Evolutionary conservation across 2,888 invertebrate species (phyloP), one percentile per base, ranked within the genome.

Genomic region (Lasiommata megera): DNA sequence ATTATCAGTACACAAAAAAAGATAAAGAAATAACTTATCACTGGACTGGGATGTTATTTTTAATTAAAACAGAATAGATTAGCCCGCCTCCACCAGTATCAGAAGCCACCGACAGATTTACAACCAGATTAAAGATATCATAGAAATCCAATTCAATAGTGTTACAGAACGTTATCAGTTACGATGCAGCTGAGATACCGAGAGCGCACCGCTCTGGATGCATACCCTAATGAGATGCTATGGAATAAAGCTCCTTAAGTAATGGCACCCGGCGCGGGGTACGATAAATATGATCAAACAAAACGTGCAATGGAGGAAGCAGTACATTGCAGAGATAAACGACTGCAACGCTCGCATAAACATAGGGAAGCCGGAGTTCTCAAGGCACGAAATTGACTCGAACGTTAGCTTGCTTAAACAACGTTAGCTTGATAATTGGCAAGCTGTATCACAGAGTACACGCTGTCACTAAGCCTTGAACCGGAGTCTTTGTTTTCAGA

Each of bases 271-370:
- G 71, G 71, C 70, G 72, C 71, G 72, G 72, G 70, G 69, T 70
- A 76, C 75, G 77, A 84, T 86, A 88, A 88, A 88, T 84, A 83
- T 84, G 81, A 84, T 82, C 77, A 77, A 82, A 82, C 83, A 80
- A 83, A 87, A 85, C 80, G 77, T 77, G 76, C 75, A 72, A 74
- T 74, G 64, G 74, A 81, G 87, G 87, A 88, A 84, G 86, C 78
- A 78, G 77, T 86, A 82, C 71, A 73, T 85, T 82, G 84, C 76
- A 82, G 80, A 83, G 85, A 86, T 83, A 83, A 81, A 85, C 78
- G 76, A 72, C 71, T 67, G 63, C 67, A 64, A 68, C 68, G 73
- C 70, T 69, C 74, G 73, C 80, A 80, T 87, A 85, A 86, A 86
- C 77, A 77, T 77, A 73, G 74, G 68, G 68, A 76, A 75, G 74